A percentile compares a stretch with the other conserved stretches of the same genome.
Conservation (phyloP, 2,888 invertebrate genomes). For the Eucera pruinosa region DNA sequence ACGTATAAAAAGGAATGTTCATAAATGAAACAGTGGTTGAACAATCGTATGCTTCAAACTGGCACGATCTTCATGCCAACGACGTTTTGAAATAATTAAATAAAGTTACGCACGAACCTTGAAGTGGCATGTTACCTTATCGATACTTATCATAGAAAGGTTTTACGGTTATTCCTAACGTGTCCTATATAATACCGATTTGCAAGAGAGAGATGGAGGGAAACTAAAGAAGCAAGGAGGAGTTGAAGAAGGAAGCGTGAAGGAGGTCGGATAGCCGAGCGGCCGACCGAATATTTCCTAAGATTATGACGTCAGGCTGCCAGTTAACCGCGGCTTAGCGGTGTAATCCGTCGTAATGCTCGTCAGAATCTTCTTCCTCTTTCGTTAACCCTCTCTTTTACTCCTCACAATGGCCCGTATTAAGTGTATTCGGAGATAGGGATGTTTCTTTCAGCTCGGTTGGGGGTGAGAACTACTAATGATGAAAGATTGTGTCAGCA, state of each 20-base stretch:
- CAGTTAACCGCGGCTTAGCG: conserved; percentile 82
- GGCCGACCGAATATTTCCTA: conserved; percentile 81
- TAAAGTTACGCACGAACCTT: no score
- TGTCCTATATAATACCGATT: no score
- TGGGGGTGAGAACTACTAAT: conserved; percentile 8
- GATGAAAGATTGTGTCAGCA: no score
- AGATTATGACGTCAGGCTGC: conserved; percentile 84
- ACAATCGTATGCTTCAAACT: no score
- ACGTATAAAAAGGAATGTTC: no score
- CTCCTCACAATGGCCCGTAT: conserved; percentile 44
- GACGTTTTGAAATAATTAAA: no score
- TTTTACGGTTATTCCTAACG: no score
- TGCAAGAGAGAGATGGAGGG: conserved; percentile 29
- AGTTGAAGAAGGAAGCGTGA: conserved; percentile 46
- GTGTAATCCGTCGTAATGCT: conserved; percentile 83
- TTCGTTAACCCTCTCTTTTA: not conserved
- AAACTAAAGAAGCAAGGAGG: conserved; percentile 19
- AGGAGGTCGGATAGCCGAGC: conserved; percentile 62
- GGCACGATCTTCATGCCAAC: no score
- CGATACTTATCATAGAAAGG: no score
- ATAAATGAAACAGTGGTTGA: no score
- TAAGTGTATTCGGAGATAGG: conserved; percentile 46
- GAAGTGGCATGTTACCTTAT: no score
- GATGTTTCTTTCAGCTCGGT: conserved; percentile 16
- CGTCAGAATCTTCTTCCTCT: conserved; percentile 56